Evolutionary conservation across 2,888 invertebrate species (phyloP).

Genomic region (Melinopterus prodromus): DNA sequence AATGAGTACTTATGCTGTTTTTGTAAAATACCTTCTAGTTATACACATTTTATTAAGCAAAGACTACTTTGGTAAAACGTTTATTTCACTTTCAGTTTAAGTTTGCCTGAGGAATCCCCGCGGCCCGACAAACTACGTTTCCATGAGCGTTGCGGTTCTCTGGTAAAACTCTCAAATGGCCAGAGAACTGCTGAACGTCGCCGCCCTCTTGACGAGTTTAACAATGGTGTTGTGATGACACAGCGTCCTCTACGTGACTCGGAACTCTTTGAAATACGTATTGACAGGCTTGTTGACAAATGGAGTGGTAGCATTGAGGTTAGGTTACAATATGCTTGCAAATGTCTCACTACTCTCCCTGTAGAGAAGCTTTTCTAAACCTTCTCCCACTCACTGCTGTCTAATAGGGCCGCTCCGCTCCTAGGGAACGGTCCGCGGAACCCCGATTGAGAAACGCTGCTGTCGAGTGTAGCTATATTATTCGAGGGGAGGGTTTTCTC

Average conservation of each 20-base stretch:
- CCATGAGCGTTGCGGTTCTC: constrained; percentile 86
- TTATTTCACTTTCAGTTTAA: constrained; percentile 49
- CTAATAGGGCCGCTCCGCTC: neutral
- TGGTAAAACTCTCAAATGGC: constrained; percentile 85
- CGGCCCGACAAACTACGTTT: constrained; percentile 76
- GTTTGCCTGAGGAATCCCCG: constrained; percentile 55
- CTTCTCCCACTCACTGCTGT: neutral
- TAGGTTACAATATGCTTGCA: constrained; percentile 32
- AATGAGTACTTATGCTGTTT: no score
- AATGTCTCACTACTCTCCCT: neutral
- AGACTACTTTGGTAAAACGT: no score
- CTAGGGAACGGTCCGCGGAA: neutral
- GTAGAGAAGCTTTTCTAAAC: neutral
- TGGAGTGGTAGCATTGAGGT: constrained; percentile 94
- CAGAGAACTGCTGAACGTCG: constrained; percentile 87
- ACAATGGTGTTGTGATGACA: constrained; percentile 96
- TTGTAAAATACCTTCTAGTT: no score
- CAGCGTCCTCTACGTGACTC: constrained; percentile 86
- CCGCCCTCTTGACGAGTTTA: constrained; percentile 91
- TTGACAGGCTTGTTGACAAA: constrained; percentile 91
- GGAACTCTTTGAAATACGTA: constrained; percentile 93
- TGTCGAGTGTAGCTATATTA: no score
- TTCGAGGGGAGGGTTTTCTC: no score
- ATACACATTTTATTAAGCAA: no score
- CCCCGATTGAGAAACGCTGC: neutral